A percentile compares a stretch with the other conserved stretches of the same genome.
These are phyloP conservation scores for Triops longicaudatus DNA, from an alignment of 1,140 invertebrate species.

Conservation along the genomic window DNA sequence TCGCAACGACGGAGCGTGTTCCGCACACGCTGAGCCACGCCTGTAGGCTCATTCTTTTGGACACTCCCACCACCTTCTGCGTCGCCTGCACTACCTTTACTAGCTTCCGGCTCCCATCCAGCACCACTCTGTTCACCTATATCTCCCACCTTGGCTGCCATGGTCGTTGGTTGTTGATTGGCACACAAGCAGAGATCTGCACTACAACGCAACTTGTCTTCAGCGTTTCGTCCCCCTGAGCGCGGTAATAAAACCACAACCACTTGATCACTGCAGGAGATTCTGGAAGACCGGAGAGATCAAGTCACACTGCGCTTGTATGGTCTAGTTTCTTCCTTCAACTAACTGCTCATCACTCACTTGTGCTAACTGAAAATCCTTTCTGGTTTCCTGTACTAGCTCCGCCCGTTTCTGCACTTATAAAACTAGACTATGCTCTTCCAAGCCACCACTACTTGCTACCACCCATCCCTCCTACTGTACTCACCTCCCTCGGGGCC, in stretches of 20 bases:
- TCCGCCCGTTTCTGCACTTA: neutral
- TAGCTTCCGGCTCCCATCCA: conserved; percentile 8
- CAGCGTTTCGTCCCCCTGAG: too few relatives aligned
- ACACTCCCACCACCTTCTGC: neutral
- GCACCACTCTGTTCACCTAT: neutral
- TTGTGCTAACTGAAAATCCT: neutral
- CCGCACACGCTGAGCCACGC: neutral
- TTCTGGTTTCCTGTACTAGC: conserved; percentile 7
- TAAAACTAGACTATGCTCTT: neutral
- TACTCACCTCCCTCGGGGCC: too few relatives aligned
- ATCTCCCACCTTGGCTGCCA: neutral
- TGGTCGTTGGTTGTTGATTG: neutral
- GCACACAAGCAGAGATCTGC: neutral
- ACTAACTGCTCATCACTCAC: neutral
- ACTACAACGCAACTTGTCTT: too few relatives aligned
- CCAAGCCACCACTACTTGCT: neutral
- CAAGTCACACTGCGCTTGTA: neutral
- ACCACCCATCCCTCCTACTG: neutral
- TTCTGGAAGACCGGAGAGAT: neutral
- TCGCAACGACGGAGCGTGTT: neutral
- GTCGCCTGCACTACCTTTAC: neutral
- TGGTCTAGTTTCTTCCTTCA: neutral
- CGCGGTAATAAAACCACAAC: too few relatives aligned
- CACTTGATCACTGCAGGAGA: neutral
- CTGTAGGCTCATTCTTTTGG: neutral